Percentiles rank a stretch among this genome's conserved stretches.
Conservation (phyloP, 2,888 invertebrate genomes). For the Epirrhoe alternata region DNA sequence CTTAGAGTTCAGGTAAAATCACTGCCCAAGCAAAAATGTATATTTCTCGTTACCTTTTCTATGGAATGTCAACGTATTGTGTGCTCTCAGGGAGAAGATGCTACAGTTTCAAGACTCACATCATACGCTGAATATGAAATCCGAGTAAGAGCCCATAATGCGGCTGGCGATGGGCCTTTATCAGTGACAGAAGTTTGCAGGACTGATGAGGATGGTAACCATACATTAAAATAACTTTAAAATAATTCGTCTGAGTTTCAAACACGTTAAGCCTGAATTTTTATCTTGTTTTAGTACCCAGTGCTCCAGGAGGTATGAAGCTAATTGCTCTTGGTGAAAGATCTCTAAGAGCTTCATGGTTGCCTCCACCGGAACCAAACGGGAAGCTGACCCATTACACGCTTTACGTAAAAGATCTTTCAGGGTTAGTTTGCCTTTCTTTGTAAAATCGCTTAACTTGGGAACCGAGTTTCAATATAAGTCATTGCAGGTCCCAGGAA, state of each 20-base stretch:
- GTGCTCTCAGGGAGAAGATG: conserved; percentile 86
- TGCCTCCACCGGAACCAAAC: conserved; percentile 92
- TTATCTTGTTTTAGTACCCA: conserved; percentile 87
- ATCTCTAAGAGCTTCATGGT: conserved; percentile 93
- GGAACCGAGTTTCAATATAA: background rate
- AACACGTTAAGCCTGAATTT: background rate
- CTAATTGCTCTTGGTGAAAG: conserved; percentile 92
- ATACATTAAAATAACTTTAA: background rate
- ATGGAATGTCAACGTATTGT: background rate
- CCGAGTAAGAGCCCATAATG: conserved; percentile 92
- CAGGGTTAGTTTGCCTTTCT: conserved; percentile 73
- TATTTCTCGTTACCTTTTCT: background rate
- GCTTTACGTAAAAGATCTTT: conserved; percentile 90
- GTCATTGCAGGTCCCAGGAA: conserved; percentile 67
- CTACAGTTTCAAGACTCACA: conserved; percentile 90
- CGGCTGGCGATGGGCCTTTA: conserved; percentile 93
- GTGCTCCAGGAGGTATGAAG: conserved; percentile 93
- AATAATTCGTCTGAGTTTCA: background rate
- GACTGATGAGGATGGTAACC: conserved; percentile 93
- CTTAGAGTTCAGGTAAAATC: conserved; percentile 71
- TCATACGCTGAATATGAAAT: conserved; percentile 95
- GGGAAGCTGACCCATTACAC: conserved; percentile 93
- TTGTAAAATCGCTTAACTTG: background rate
- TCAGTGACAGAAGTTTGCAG: conserved; percentile 91
- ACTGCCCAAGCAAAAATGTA: background rate